Percentiles rank a stretch among this genome's conserved stretches.
Conservation (phyloP, 2,113 vertebrate species). For the Echinops telfairi region DNA sequence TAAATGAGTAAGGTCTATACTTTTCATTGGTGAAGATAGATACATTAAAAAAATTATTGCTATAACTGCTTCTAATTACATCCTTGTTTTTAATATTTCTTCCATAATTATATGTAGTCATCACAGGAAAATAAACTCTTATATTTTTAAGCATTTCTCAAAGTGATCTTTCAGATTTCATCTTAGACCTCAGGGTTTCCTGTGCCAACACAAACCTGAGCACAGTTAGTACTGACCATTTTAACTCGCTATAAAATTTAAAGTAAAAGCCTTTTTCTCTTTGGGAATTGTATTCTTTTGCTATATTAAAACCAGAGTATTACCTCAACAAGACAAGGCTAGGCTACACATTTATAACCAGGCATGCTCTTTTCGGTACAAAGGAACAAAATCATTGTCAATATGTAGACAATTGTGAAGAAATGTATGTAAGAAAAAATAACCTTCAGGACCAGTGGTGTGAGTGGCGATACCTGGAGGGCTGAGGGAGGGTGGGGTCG, state of each 20-base stretch:
- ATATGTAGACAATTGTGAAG: background rate
- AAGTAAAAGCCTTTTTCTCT: background rate
- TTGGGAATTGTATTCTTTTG: background rate
- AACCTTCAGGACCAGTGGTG: no score
- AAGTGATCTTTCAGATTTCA: background rate
- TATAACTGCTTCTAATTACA: constrained; percentile 2
- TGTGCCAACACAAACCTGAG: background rate
- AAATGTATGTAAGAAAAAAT: background rate
- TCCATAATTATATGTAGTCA: background rate
- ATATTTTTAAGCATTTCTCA: constrained; percentile 30
- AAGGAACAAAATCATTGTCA: background rate
- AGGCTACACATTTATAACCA: background rate
- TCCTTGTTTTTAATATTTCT: constrained; percentile 19
- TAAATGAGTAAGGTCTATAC: background rate
- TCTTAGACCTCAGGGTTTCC: background rate
- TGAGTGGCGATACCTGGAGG: no score
- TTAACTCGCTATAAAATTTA: constrained; percentile 35
- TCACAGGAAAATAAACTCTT: constrained; percentile 21
- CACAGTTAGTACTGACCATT: background rate
- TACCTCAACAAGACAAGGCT: background rate
- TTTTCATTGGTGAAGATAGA: background rate
- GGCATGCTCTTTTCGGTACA: background rate
- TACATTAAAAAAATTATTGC: background rate
- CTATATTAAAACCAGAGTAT: background rate
- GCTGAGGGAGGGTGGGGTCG: no score